Percentiles rank a stretch among this genome's conserved stretches.
Evolutionary conservation across 2,797 vertebrate genomes (phyloP).

Genomic region (Aythya fuligula): DNA sequence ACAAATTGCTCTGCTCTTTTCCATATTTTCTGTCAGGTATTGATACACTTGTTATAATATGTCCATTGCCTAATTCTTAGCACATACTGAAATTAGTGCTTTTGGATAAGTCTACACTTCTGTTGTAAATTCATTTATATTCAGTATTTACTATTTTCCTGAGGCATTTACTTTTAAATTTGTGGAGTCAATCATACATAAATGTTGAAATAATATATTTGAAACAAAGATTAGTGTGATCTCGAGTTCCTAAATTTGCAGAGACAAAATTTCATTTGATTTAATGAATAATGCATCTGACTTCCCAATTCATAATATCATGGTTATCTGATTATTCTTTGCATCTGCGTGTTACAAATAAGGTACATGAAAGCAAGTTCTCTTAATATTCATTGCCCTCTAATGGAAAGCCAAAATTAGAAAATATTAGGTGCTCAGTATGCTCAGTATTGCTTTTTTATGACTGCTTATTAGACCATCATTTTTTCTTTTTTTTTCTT

Average conservation of each 20-base stretch:
- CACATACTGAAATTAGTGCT: rapidly evolving
- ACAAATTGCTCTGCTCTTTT: not conserved
- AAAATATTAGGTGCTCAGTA: not conserved
- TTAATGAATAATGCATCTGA: not conserved
- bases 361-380: not conserved
- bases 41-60: not conserved
- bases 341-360: not conserved
- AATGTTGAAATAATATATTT: not conserved
- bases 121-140: not conserved
- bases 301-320: not conserved
- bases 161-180: not conserved
- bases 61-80: not conserved
- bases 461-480: not conserved
- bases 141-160: not conserved
- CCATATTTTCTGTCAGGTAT: not conserved
- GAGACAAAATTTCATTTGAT: not conserved
- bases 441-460: not conserved
- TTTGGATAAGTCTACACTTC: not conserved
- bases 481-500: not conserved
- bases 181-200: not conserved
- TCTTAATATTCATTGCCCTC: not conserved
- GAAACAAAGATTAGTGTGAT: not conserved
- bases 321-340: not conserved
- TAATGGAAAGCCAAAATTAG: not conserved
- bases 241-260: not conserved